Conservation (phyloP, 2,797 vertebrate species). For the Acrocephalus scirpaceus region DNA sequence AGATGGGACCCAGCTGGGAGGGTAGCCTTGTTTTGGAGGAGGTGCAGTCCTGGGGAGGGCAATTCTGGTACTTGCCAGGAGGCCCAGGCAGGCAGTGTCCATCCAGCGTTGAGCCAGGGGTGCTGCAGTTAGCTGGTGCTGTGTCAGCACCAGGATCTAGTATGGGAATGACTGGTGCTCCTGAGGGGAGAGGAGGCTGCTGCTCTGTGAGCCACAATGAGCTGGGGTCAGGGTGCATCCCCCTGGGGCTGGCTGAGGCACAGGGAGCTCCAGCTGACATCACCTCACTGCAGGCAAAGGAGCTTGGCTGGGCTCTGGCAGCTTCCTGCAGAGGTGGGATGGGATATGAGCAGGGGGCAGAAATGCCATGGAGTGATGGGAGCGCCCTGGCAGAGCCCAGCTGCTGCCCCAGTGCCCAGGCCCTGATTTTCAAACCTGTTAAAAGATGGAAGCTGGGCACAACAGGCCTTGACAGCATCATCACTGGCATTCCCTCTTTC, state of each 20-base stretch:
- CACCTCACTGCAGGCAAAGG: accelerated
- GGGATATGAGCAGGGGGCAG: neutral
- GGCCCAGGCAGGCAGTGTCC: neutral
- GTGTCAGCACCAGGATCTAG: neutral
- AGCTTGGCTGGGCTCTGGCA: neutral
- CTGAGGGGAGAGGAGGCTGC: neutral
- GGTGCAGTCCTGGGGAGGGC: neutral
- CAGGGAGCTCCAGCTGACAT: neutral
- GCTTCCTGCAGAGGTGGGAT: accelerated
- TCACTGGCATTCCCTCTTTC: neutral
- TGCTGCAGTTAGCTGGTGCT: neutral
- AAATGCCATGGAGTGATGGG: too few species aligned
- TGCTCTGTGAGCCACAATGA: accelerated
- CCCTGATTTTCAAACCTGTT: neutral
- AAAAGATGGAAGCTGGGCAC: neutral
- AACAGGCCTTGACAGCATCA: accelerated
- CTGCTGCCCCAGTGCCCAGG: neutral
- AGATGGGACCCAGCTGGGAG: neutral
- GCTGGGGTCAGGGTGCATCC: neutral
- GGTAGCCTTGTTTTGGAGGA: neutral
- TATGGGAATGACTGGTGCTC: neutral
- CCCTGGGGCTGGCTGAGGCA: accelerated
- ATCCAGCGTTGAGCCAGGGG: neutral
- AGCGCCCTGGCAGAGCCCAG: neutral
- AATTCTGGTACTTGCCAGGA: accelerated